Base-by-base conservation (phyloP, 2,888 invertebrate species). In the Leucania comma region DNA sequence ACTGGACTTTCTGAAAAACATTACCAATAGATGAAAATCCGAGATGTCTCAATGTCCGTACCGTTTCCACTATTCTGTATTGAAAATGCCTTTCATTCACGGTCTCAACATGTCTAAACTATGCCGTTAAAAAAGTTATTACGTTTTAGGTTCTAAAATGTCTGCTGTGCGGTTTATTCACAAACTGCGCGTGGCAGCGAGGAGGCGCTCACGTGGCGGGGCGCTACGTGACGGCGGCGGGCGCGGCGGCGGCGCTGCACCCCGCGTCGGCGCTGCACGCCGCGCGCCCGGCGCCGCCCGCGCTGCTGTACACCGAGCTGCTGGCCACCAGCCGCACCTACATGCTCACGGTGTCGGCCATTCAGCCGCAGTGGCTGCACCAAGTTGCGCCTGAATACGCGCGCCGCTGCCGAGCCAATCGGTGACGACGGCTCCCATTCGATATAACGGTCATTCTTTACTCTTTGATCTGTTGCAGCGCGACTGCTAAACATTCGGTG, bases 311-410 rank as follows among this genome's bases (percentile, higher is more conserved):
- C 93, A 97, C 98, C 0, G 99, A 99, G 95, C 96, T 99, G 58
- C 97, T 99, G n/a, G 97, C 98, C 87, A 99, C 99, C 0, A 97
- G 97, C 70, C 97, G 98, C 83, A 97, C 97, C 80, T 99, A 98
- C 94, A 97, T 99, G 90, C 96, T 98, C 85, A 97, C 97, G 72
- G 95, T 98, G 54, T 98, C 98, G 14, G 97, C 97, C 50, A 97
- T 99, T 60, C 98, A 98, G 89, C 96, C 97, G 14, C 97, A 98
- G 38, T 99, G 99, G 99, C 93, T 99, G 73, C 95, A 90, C 20
- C 94, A 91, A 42, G 90, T 91, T 0, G 94, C 92, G 51, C 94
- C 94, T 0, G 92, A 93, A 0, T 94, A 92, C 79, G 94, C 95
- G 14, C 86, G 94, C 4, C 88, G 94, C 0, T 93, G 93, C 72